Conservation (phyloP, 2,888 invertebrate genomes). For the Cremastinae sp. region DNA sequence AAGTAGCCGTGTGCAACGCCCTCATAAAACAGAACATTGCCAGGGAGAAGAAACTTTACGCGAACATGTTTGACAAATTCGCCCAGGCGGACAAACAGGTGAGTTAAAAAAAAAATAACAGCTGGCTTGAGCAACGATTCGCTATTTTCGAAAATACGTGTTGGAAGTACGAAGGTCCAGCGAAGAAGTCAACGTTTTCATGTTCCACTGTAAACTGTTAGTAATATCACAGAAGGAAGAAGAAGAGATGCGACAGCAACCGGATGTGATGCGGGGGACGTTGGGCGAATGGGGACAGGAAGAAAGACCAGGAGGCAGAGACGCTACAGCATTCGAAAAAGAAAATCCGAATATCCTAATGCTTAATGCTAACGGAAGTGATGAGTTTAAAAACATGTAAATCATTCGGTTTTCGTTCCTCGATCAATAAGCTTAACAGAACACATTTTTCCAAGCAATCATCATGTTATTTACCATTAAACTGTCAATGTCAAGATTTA, state of each 20-base stretch:
- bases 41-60: conserved; percentile 93
- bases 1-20: conserved; percentile 87
- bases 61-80: conserved; percentile 97
- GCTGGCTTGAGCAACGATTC: not conserved
- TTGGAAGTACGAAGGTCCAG: no score
- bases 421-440: not conserved
- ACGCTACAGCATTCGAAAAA: conserved; percentile 89
- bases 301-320: conserved; percentile 84
- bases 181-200: conserved; percentile 40
- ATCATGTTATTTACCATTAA: conserved; percentile 20
- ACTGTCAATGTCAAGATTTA: conserved; percentile 30
- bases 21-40: conserved; percentile 88
- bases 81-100: conserved; percentile 88
- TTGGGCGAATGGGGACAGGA: conserved; percentile 89
- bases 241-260: conserved; percentile 85
- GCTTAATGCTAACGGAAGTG: conserved; percentile 85
- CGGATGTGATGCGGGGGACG: conserved; percentile 88
- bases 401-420: conserved; percentile 44
- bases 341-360: conserved; percentile 90
- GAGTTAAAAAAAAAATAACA: conserved; percentile 57
- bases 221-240: conserved; percentile 86
- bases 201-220: conserved; percentile 70
- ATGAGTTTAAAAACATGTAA: conserved; percentile 89
- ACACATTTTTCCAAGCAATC: conserved; percentile 28
- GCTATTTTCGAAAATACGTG: no score